A percentile compares a stretch with the other conserved stretches of the same genome.
phyloP scores from a whole-genome alignment of 2,797 vertebrate species.

The Pogonophryne albipinna region DNA sequence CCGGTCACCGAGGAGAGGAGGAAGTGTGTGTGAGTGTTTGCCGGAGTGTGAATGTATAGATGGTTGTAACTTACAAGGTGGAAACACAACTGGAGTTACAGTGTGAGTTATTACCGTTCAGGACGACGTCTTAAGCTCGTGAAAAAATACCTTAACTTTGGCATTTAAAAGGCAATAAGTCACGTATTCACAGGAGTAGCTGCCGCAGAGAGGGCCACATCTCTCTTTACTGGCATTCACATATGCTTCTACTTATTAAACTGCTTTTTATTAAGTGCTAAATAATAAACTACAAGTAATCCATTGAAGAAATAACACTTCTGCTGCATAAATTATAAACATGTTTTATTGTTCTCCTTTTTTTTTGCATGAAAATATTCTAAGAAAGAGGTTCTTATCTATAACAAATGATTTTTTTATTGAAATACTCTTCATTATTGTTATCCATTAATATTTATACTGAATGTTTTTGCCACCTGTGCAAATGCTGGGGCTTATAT shows the following conservation, averaged over 20 bases:
- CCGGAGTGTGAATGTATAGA: conserved; percentile 45
- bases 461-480: conserved; percentile 1
- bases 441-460: conserved; percentile 6
- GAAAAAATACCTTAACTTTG: conserved; percentile 8
- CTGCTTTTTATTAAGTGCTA: conserved; percentile 22
- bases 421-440: not conserved
- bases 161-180: conserved; percentile 26
- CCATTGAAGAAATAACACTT: conserved; percentile 11
- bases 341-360: not conserved
- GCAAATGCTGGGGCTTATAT: not conserved
- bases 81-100: conserved; percentile 20
- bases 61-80: conserved; percentile 23
- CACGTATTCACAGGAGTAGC: conserved; percentile 18
- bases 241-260: conserved; percentile 4
- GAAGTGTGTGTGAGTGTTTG: conserved; percentile 27
- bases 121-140: conserved; percentile 2
- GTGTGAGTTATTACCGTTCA: conserved; percentile 18
- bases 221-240: conserved; percentile 18
- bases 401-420: not conserved
- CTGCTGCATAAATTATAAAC: not conserved
- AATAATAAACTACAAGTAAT: conserved; percentile 3
- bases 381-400: not conserved
- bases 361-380: not conserved
- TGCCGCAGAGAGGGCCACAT: conserved; percentile 4
- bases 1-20: conserved; percentile 39